Evolutionary conservation across 2,888 invertebrate genomes (phyloP).

Genomic region (Idaea aversata): DNA sequence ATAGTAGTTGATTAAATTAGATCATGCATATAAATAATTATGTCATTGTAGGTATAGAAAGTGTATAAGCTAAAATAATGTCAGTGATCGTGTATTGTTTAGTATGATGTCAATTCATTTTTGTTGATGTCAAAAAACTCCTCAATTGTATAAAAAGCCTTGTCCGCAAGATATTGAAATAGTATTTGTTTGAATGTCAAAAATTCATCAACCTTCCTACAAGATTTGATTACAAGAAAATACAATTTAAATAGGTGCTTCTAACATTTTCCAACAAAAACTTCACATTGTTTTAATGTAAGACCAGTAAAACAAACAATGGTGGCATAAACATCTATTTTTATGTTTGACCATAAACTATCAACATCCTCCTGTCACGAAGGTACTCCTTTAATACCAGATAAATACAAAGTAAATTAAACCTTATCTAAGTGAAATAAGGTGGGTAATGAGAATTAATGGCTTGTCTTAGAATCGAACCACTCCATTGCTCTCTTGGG

Average conservation of each 20-base stretch:
- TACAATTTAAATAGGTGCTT: constrained; percentile 5
- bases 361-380: constrained; percentile 19
- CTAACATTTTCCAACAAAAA: constrained; percentile 6
- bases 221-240: constrained; percentile 9
- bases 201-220: too few relatives aligned
- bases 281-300: constrained; percentile 15
- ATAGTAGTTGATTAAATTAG: too few relatives aligned
- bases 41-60: too few relatives aligned
- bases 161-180: too few relatives aligned
- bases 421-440: constrained; percentile 8
- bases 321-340: constrained; percentile 16
- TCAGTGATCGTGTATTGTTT: too few relatives aligned
- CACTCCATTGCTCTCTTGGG: constrained; percentile 24
- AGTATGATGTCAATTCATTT: too few relatives aligned
- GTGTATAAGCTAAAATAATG: too few relatives aligned
- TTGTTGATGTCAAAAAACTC: too few relatives aligned
- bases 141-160: too few relatives aligned
- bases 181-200: too few relatives aligned
- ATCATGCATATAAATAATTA: too few relatives aligned
- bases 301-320: constrained; percentile 14
- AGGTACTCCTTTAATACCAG: constrained; percentile 18
- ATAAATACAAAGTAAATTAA: constrained; percentile 17
- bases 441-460: constrained; percentile 4
- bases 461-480: constrained; percentile 31
- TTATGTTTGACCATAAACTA: constrained; percentile 22